Percentiles rank a stretch among this genome's conserved stretches.
These are phyloP conservation scores for Meles meles DNA, from an alignment of 2,113 vertebrate species.

Conservation along the genomic window DNA sequence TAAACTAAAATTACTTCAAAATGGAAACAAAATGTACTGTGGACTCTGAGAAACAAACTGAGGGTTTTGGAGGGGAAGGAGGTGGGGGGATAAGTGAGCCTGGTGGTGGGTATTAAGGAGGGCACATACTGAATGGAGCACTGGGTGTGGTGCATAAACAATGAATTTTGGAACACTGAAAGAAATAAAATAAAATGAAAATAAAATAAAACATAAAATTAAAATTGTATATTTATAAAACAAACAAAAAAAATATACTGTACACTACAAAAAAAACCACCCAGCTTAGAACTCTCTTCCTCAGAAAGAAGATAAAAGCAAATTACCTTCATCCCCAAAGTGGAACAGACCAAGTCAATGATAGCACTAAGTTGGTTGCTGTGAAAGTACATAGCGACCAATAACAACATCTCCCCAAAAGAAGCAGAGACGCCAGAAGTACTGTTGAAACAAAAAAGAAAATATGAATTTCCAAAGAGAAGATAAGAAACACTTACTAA, in stretches of 20 bases:
- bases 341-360: constrained; percentile 96
- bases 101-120: too few species aligned
- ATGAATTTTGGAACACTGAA: too few species aligned
- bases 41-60: too few species aligned
- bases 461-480: constrained; percentile 31
- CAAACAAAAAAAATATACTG: not conserved
- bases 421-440: constrained; percentile 98
- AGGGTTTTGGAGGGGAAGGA: too few species aligned
- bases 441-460: constrained; percentile 78
- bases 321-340: constrained; percentile 97
- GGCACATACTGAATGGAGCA: too few species aligned
- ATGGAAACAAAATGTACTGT: constrained; percentile 20
- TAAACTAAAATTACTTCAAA: constrained; percentile 25
- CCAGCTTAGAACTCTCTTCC: not conserved
- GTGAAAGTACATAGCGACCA: constrained; percentile 99
- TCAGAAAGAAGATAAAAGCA: constrained; percentile 55
- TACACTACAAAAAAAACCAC: not conserved
- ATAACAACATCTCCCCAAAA: constrained; percentile 97
- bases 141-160: too few species aligned
- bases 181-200: too few species aligned
- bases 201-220: too few species aligned
- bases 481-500: not conserved
- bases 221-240: too few species aligned
- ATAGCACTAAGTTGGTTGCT: constrained; percentile 97
- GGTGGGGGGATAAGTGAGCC: too few species aligned